phyloP scores from a whole-genome alignment of 2,797 vertebrate genomes.

The Gallinago solitaria region DNA sequence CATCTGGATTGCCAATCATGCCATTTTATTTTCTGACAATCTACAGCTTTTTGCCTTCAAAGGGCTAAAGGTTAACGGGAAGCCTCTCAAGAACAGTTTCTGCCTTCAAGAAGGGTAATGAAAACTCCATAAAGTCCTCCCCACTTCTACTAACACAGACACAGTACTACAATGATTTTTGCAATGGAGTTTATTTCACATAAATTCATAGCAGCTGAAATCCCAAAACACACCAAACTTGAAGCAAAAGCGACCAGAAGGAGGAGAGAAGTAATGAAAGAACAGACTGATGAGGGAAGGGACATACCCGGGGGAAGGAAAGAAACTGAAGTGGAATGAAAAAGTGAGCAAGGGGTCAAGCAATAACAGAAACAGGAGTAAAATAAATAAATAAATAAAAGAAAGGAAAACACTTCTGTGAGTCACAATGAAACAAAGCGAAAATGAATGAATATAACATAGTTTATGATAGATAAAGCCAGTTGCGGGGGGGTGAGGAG shows the following conservation, averaged over 20 bases:
- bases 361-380: not conserved
- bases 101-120: not conserved
- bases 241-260: not conserved
- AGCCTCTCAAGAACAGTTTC: not conserved
- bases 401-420: not conserved
- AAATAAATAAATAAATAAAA: not conserved
- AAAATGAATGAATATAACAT: not conserved
- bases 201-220: not conserved
- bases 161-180: not conserved
- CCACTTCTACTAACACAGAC: not conserved
- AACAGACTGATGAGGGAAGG: not conserved
- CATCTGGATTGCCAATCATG: accelerated
- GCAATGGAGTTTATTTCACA: not conserved
- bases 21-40: not conserved
- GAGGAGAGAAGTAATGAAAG: not conserved
- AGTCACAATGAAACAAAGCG: not conserved
- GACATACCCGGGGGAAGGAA: not conserved
- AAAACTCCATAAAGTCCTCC: not conserved
- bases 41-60: not conserved
- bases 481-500: accelerated
- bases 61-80: not conserved
- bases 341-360: not conserved
- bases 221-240: not conserved
- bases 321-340: not conserved
- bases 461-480: not conserved